These are phyloP conservation scores for Falcunculus frontatus DNA, from an alignment of 2,113 vertebrate species.

Conservation along the genomic window DNA sequence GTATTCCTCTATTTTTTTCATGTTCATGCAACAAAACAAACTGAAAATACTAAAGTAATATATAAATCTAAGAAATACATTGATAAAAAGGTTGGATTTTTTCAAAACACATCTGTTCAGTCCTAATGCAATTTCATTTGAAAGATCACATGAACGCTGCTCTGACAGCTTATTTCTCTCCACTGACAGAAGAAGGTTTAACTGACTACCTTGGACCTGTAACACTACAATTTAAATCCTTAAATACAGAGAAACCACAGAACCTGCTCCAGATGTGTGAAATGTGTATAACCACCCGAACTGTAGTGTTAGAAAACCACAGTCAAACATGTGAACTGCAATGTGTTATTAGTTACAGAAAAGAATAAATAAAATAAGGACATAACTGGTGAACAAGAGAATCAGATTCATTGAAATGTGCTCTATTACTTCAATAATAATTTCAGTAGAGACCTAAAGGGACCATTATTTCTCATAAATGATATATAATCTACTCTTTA, in stretches of 20 bases:
- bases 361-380: neutral
- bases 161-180: neutral
- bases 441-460: slow-evolving; percentile 32
- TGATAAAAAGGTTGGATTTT: neutral
- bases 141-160: neutral
- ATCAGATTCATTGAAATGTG: slow-evolving; percentile 23
- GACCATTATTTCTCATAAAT: slow-evolving; percentile 12
- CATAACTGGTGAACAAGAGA: neutral
- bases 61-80: neutral
- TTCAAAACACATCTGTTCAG: neutral
- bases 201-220: neutral
- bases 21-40: neutral
- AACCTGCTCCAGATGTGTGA: neutral
- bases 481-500: neutral
- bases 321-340: neutral
- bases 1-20: neutral
- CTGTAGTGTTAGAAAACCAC: neutral
- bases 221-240: neutral
- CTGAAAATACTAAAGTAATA: neutral
- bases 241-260: neutral
- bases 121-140: neutral
- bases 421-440: slow-evolving; percentile 31
- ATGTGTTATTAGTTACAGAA: neutral
- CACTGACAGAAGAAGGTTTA: neutral
- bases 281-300: neutral